Evolutionary conservation across 2,888 invertebrate species (phyloP).

Genomic region (Dicranocentrus wangi): DNA sequence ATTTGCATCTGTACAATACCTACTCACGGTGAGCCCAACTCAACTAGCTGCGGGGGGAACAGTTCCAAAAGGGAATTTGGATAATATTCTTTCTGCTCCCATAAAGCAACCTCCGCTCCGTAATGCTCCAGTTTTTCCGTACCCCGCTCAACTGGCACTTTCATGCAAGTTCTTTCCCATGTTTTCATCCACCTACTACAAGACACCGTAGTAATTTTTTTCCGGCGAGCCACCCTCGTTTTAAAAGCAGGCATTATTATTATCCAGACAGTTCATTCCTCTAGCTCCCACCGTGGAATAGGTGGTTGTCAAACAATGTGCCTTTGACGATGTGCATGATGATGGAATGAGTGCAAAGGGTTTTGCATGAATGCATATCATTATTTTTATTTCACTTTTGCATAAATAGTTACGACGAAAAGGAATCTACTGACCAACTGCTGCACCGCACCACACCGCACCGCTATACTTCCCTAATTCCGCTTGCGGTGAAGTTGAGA

Average conservation of each 20-base stretch:
- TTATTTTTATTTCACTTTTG: constrained; percentile 12
- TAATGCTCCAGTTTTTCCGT: constrained; percentile 34
- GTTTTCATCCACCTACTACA: constrained; percentile 10
- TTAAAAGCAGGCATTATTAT: no score
- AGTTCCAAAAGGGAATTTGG: not conserved
- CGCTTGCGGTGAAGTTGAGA: constrained; percentile 51
- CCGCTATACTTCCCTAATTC: not conserved
- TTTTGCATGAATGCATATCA: not conserved
- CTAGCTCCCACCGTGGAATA: not conserved
- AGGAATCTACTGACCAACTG: constrained; percentile 60
- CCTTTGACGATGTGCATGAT: not conserved
- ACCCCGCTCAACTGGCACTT: not conserved
- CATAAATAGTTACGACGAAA: constrained; percentile 1
- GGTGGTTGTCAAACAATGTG: not conserved
- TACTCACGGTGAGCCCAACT: no score
- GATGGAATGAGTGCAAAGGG: not conserved
- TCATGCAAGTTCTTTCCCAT: constrained; percentile 24
- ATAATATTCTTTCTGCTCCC: constrained; percentile 38
- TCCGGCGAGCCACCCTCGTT: no score
- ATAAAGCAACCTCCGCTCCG: constrained; percentile 24
- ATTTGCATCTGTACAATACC: constrained; percentile 13
- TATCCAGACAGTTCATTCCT: not conserved
- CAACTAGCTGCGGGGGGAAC: constrained; percentile 3
- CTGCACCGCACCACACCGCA: constrained; percentile 14
- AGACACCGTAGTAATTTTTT: constrained; percentile 21